phyloP scores from a whole-genome alignment of 2,888 invertebrate species.

The Hypercompe scribonia region DNA sequence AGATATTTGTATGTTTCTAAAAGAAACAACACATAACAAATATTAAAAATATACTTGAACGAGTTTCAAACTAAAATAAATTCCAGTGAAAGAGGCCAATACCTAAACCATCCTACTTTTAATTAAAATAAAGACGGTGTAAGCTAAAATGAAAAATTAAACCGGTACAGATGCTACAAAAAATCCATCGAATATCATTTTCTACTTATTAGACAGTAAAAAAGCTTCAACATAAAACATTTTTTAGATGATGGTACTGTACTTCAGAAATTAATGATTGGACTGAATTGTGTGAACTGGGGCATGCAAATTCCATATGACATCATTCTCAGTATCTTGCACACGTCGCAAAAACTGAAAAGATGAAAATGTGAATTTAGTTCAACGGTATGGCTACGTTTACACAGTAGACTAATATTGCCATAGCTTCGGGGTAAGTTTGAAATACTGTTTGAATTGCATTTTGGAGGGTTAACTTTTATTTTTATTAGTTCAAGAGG shows the following conservation, averaged over 20 bases:
- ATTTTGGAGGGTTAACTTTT: not conserved
- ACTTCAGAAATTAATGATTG: constrained; percentile 24
- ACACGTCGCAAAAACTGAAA: constrained; percentile 12
- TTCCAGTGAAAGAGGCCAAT: no score
- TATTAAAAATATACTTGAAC: no score
- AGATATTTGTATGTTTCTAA: not conserved
- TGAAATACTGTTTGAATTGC: not conserved
- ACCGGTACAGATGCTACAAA: not conserved
- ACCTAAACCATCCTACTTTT: no score
- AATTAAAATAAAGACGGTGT: no score
- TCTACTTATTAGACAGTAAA: no score
- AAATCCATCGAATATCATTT: not conserved
- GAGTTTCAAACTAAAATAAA: no score
- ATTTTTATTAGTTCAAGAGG: not conserved
- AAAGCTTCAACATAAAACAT: no score
- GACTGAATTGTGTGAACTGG: constrained; percentile 29
- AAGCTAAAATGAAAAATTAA: no score
- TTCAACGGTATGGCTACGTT: not conserved
- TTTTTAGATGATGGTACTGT: not conserved
- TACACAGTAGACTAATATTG: not conserved
- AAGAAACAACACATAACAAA: not conserved
- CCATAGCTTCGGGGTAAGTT: not conserved
- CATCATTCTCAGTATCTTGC: constrained; percentile 12
- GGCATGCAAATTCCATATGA: constrained; percentile 32
- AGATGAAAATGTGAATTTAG: constrained; percentile 1